A percentile compares a stretch with the other conserved stretches of the same genome.
Conservation (phyloP, 2,888 invertebrate species). For the Dryobota labecula region DNA sequence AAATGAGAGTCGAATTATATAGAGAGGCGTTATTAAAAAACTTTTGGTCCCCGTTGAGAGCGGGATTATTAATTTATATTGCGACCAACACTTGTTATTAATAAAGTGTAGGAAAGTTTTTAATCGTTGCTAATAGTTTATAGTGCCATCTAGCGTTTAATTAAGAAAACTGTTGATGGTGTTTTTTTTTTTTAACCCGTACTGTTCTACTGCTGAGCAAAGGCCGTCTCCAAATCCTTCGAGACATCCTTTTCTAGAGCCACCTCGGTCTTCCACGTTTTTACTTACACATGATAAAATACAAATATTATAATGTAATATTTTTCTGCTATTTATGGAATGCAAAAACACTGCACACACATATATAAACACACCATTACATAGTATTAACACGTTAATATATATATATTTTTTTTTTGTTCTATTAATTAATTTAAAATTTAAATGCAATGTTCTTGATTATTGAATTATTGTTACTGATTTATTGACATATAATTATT, state of each 20-base stretch:
- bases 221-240: too few relatives aligned
- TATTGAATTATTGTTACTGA: too few relatives aligned
- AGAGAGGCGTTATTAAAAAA: conserved; percentile 70
- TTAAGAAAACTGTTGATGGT: conserved; percentile 9
- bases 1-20: conserved; percentile 55
- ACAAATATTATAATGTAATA: background rate
- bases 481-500: too few relatives aligned
- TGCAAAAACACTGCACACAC: background rate
- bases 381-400: too few relatives aligned
- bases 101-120: conserved; percentile 62
- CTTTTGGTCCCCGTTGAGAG: conserved; percentile 60
- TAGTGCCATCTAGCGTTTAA: conserved; percentile 38
- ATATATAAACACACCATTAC: too few relatives aligned
- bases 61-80: conserved; percentile 62
- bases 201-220: too few relatives aligned
- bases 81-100: conserved; percentile 69
- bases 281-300: background rate
- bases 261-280: too few relatives aligned
- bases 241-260: too few relatives aligned
- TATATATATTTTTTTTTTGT: too few relatives aligned
- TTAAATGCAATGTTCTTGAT: too few relatives aligned
- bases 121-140: conserved; percentile 59
- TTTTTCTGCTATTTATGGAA: background rate
- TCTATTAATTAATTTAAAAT: too few relatives aligned
- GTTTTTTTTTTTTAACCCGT: too few relatives aligned